phyloP scores from a whole-genome alignment of 2,113 vertebrate genomes.

The Neodon shergylaensis region DNA sequence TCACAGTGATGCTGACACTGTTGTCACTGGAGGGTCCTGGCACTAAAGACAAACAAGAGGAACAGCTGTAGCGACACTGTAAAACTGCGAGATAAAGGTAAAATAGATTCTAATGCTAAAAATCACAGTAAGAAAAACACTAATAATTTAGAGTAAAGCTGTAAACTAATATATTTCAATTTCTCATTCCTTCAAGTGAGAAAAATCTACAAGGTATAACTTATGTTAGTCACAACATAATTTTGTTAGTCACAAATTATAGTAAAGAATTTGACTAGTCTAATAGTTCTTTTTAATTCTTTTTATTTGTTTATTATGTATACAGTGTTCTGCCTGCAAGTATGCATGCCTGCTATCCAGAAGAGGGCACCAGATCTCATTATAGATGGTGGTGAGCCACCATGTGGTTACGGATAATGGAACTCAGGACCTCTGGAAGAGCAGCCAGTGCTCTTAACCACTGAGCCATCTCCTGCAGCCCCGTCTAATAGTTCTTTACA shows the following conservation, averaged over 20 bases:
- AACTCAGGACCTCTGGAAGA: no score
- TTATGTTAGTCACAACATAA: background rate
- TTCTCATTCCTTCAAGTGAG: background rate
- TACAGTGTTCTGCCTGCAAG: no score
- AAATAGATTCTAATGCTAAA: constrained; percentile 42
- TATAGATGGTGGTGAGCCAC: no score
- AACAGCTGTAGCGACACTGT: constrained; percentile 29
- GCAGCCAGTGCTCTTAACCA: no score
- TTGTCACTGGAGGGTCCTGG: constrained; percentile 91
- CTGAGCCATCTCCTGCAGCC: no score
- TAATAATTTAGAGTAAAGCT: constrained; percentile 3
- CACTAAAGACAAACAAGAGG: constrained; percentile 86
- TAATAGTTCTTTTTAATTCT: constrained; percentile 4
- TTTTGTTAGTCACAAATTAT: background rate
- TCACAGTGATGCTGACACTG: constrained; percentile 92
- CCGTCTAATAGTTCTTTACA: background rate
- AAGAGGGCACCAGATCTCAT: no score
- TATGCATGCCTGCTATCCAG: no score
- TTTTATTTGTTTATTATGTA: background rate
- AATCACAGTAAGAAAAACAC: background rate
- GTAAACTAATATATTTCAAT: constrained; percentile 32
- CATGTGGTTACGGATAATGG: no score
- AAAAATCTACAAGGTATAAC: constrained; percentile 41
- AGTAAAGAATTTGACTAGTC: constrained; percentile 39
- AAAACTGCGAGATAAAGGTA: background rate